phyloP scores from a whole-genome alignment of 2,888 invertebrate genomes.

The Hydrotaea diabolus region DNA sequence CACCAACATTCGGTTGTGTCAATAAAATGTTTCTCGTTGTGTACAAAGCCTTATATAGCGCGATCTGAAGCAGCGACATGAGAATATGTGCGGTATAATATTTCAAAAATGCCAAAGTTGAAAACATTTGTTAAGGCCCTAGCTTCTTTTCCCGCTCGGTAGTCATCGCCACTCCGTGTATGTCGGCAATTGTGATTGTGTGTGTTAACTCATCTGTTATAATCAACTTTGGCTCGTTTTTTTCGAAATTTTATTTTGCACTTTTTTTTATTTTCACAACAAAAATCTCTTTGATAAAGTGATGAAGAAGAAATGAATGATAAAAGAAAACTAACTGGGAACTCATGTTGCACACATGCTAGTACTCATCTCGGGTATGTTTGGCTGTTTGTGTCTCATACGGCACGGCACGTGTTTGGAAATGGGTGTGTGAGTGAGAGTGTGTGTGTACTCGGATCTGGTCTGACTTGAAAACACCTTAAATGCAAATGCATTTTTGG shows the following conservation, averaged over 20 bases:
- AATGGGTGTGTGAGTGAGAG: not conserved
- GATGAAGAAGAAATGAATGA: constrained; percentile 3
- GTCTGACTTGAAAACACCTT: constrained; percentile 17
- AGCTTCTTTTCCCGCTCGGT: too few relatives aligned
- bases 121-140: too few relatives aligned
- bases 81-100: too few relatives aligned
- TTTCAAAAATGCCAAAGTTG: too few relatives aligned
- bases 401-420: not conserved
- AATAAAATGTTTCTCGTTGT: too few relatives aligned
- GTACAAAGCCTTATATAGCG: too few relatives aligned
- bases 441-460: not conserved
- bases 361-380: not conserved
- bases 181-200: not conserved
- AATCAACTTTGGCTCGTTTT: constrained; percentile 52
- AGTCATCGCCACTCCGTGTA: too few relatives aligned
- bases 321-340: constrained; percentile 11
- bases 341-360: constrained; percentile 20
- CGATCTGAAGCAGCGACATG: too few relatives aligned
- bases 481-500: constrained; percentile 41
- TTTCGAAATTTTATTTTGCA: constrained; percentile 25
- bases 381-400: not conserved
- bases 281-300: constrained; percentile 30
- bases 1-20: too few relatives aligned
- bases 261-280: constrained; percentile 9
- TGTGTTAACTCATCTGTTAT: constrained; percentile 46